Evolutionary conservation across 2,888 invertebrate species (phyloP).

Genomic region (Biston stratarius): DNA sequence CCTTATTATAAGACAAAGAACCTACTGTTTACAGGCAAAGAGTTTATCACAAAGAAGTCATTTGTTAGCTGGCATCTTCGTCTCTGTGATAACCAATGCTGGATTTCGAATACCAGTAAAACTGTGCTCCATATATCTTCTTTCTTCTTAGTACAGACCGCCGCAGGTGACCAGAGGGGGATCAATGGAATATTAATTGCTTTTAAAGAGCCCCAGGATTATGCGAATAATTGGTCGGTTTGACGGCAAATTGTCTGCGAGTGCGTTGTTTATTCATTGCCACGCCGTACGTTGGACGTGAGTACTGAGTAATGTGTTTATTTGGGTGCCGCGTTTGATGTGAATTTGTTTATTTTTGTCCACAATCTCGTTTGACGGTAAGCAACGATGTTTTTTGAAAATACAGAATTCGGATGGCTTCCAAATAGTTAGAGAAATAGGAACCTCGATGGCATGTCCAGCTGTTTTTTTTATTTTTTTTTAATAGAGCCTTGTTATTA

Average conservation of each 20-base stretch:
- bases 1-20: too few species aligned
- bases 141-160: conserved; percentile 1
- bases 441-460: too few species aligned
- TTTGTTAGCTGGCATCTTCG: background rate
- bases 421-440: too few species aligned
- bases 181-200: conserved; percentile 54
- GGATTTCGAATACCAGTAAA: background rate
- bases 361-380: too few species aligned
- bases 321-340: conserved; percentile 23
- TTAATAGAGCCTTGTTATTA: too few species aligned
- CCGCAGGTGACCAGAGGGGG: conserved; percentile 47
- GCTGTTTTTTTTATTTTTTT: too few species aligned
- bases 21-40: too few species aligned
- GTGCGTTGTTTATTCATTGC: conserved; percentile 46
- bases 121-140: conserved; percentile 9
- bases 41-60: too few species aligned
- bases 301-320: conserved; percentile 28
- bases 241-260: conserved; percentile 56
- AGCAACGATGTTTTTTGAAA: background rate
- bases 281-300: conserved; percentile 20
- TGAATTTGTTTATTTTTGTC: background rate
- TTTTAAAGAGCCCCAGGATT: conserved; percentile 63
- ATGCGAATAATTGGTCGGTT: conserved; percentile 72
- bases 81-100: background rate
- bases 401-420: background rate